Evolutionary conservation across 2,113 vertebrate genomes (phyloP).

Genomic region (Daubentonia madagascariensis): DNA sequence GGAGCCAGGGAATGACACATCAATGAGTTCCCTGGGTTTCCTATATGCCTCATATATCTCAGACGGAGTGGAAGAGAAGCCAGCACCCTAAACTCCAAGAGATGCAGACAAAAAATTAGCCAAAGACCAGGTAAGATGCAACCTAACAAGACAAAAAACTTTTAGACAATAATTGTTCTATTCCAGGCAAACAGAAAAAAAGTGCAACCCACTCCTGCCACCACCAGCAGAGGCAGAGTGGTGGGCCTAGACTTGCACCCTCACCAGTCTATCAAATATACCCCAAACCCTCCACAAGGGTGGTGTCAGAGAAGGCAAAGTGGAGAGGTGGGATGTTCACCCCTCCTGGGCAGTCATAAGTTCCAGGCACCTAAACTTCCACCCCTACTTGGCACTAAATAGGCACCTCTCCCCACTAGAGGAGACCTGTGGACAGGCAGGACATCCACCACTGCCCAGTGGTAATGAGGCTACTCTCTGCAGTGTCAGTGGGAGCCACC

Average conservation of each 20-base stretch:
- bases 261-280: no score
- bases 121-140: background rate
- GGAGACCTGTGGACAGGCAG: background rate
- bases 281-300: background rate
- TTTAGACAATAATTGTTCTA: background rate
- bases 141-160: background rate
- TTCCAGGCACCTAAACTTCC: background rate
- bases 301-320: background rate
- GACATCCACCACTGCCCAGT: accelerated
- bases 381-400: background rate
- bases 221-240: background rate
- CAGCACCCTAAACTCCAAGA: background rate
- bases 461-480: no score
- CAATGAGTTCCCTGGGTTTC: background rate
- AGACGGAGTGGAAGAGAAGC: background rate
- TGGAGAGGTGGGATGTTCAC: background rate
- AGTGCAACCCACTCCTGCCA: accelerated
- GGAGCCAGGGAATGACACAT: background rate
- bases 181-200: background rate
- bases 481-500: background rate
- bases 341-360: background rate
- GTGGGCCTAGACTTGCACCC: no score
- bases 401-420: background rate
- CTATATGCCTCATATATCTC: background rate
- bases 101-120: background rate